Conservation (phyloP, 2,113 vertebrate genomes). For the Nymphicus hollandicus region DNA sequence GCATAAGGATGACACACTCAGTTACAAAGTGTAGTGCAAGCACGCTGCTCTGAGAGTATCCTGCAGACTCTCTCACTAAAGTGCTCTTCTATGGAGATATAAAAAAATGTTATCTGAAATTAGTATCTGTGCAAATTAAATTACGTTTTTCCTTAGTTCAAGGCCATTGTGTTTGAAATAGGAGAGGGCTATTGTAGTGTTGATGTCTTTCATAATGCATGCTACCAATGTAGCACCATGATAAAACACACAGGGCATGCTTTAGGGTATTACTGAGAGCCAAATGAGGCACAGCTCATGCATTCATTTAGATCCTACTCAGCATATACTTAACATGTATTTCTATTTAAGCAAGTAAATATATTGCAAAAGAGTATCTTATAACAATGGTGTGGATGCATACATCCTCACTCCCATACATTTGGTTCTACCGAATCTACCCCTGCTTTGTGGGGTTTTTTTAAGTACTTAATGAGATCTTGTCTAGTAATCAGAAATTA, state of each 20-base stretch:
- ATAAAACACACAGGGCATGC: rapidly evolving
- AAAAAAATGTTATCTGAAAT: not conserved
- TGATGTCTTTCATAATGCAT: not conserved
- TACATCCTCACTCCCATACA: not conserved
- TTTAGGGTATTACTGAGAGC: not conserved
- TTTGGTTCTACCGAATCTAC: not conserved
- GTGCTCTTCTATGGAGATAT: not conserved
- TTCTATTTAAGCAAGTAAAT: not conserved
- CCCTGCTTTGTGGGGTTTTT: not conserved
- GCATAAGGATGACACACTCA: not conserved
- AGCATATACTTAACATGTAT: not conserved
- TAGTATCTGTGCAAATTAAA: not conserved
- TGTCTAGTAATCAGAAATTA: not conserved
- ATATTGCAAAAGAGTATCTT: not conserved
- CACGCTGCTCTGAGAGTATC: not conserved
- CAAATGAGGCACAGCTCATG: not conserved
- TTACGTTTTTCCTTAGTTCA: not conserved
- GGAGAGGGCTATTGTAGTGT: rapidly evolving
- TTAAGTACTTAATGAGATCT: not conserved
- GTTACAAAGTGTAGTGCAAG: not conserved
- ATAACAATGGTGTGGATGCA: not conserved
- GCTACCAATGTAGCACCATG: not conserved
- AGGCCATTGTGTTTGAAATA: not conserved
- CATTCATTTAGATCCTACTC: not conserved
- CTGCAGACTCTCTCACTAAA: not conserved